Evolutionary conservation across 2,888 invertebrate species (phyloP), one percentile per base, ranked within the genome.

Genomic region (Cataglyphis altisquamis): DNA sequence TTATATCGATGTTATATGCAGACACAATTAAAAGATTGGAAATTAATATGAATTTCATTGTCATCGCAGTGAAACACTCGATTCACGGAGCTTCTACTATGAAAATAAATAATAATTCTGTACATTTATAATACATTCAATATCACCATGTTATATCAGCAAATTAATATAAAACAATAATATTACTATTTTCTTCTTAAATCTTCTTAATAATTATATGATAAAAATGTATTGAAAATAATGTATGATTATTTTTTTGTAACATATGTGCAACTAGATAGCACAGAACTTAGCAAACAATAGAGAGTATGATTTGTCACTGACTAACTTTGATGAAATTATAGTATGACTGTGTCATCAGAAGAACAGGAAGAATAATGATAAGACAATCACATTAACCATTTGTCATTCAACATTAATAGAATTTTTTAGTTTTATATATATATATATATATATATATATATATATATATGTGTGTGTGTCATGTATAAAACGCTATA

Each of bases 1-100:
- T 60, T 57, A 55, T 73, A 45, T 92, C 91, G 45, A 93, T 77
- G 72, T 93, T 93, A 60, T 93, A 93, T 12, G 88, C 89, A 9
- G 62, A 83, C n/a, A 64, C 72, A 6, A 77, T 52, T 25, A 60
- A 15, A 12, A 81, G 2, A 9, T 68, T 52, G 1, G 73, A 67
- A 8, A 85, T 21, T 4, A 89, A 60, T 60, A 78, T 55, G 25
- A 41, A 9, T 74, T 57, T 82, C 32, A 67, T 66, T 29, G 62
- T 15, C 84, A 84, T 84, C 12, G 18, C 63, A 9, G 25, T 48
- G 32, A 45, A 66, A 62, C 36, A 21, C 12, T 45, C 9, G 6
- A 45, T 18, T 36, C 21, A 52, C 5, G 5, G 5, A 29, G 4
- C 25, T 39, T 25, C 25, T 29, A 39, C 9, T 3, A 29, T 12